Base-by-base conservation (phyloP, 2,888 invertebrate species). In the Drymonia ruficornis region DNA sequence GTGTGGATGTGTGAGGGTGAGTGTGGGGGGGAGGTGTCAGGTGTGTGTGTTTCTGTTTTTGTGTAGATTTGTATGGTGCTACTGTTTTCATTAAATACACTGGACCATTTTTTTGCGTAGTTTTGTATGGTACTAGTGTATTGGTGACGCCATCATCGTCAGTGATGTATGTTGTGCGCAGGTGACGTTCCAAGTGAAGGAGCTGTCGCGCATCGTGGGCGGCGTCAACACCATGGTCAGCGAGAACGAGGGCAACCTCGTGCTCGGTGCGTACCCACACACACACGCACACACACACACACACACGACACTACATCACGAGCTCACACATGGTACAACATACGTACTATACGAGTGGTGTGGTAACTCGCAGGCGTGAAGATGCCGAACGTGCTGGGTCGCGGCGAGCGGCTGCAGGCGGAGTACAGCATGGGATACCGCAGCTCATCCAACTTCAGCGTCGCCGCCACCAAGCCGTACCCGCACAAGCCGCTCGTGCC, bases 161-260 rank as follows among this genome's bases (percentile, higher is more conserved):
- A 34, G 11, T 31, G 31, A 31, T 8, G 4, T 13, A 9, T 29
- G 29, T 47, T 62, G 52, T 59, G 76, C 80, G 49, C 86, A 97
- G 94, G 96, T 98, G 38, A 97, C 97, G 18, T 98, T 98, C 79
- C 95, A 95, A 66, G 98, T 98, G 42, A 94, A 94, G 52, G 99
- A 99, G 87, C 82, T 96, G 66, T 95, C 96, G 15, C 92, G 97
- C n/a, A 81, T 98, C 19, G 95, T 96, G 52, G 99, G 98, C 16
- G 96, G 97, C 0, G 94, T 98, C 38, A 97, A 96, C 76, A 98
- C 98, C 0, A 95, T 96, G 65, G 96, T 98, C 58, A 98, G 98
- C 23, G 97, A 98, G 80, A 98, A 98, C 81, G 98, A 99, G 81
- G 98, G 98, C 1, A 96, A 97, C 19, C 82, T 98, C 31, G 94